A percentile compares a stretch with the other conserved stretches of the same genome.
These are phyloP conservation scores for Electrona antarctica DNA, from an alignment of 2,113 vertebrate genomes.

Conservation along the genomic window DNA sequence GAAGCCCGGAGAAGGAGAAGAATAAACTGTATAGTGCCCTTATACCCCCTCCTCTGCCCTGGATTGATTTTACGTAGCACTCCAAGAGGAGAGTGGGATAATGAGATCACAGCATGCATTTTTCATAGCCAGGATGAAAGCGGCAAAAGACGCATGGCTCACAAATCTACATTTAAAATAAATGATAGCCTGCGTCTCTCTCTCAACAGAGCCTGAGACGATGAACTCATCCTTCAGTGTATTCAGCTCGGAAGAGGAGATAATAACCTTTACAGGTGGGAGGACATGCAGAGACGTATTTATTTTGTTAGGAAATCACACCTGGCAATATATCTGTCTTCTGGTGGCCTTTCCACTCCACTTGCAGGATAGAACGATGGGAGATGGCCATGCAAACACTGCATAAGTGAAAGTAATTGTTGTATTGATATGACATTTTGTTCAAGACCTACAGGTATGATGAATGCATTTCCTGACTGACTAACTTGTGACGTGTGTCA, in stretches of 20 bases:
- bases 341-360: background rate
- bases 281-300: background rate
- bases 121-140: constrained; percentile 68
- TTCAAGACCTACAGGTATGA: background rate
- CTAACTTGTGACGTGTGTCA: no score
- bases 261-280: constrained; percentile 15
- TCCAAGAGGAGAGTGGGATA: constrained; percentile 52
- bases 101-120: constrained; percentile 68
- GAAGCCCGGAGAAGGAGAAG: no score
- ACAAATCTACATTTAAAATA: constrained; percentile 65
- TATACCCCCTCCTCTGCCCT: constrained; percentile 23
- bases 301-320: background rate
- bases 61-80: constrained; percentile 51
- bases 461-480: no score
- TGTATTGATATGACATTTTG: background rate
- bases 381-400: background rate
- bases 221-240: constrained; percentile 40
- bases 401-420: background rate
- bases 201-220: constrained; percentile 16
- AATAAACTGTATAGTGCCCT: constrained; percentile 50
- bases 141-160: constrained; percentile 28
- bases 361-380: background rate
- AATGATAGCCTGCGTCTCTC: constrained; percentile 41
- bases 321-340: background rate
- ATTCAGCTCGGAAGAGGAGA: constrained; percentile 21